Base-by-base conservation (phyloP, 2,797 vertebrate species). In the Muscicapa comitata region DNA sequence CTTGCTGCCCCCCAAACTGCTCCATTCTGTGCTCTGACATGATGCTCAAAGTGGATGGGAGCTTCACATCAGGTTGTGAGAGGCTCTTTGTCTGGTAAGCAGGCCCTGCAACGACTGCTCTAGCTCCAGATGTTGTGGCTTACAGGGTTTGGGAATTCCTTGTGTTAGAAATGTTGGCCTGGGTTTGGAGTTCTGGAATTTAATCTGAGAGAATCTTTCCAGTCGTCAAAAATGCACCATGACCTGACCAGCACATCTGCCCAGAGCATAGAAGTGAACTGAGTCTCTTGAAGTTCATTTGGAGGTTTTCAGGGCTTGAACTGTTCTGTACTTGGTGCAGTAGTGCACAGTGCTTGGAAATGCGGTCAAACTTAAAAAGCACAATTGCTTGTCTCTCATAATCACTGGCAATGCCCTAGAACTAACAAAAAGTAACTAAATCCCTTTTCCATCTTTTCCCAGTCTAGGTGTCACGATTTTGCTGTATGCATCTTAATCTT, bases 121-220 rank as follows among this genome's bases (percentile, higher is more conserved):
- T 11, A 73, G 53, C 51, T 93, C 45, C 90, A 92, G 77, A 61
- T 79, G 67, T 53, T 70, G n/a, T 31, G 73, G 26, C 29, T 87
- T 33, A 53, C 23, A 47, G 17, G 14, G 23, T 77, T 35, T 85
- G 38, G 38, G 79, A 87, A 85, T 79, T 80, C 57, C 58, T 85
- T 14, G 3, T 28, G 37, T 80, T 63, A 85, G 51, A 91, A 95
- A 70, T 58, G 31, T 73, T 72, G 47, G n/a, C 38, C 38, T 65
- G 57, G 42, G 13, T 87, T 71, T 51, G 35, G 35, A 79, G 74
- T 25, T 48, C 45, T 66, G 65, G 53, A 79, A 80, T 74, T 91
- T 82, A n/a, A 45, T 47, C 42, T 68, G 38, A 42, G 53, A 77
- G 25, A 48, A 43, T 50, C 78, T 57, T 61, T 65, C 40, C 43